A percentile compares a stretch with the other conserved stretches of the same genome.
These are phyloP conservation scores for Leptogaster cylindrica DNA, from an alignment of 2,888 invertebrate species.

Conservation along the genomic window DNA sequence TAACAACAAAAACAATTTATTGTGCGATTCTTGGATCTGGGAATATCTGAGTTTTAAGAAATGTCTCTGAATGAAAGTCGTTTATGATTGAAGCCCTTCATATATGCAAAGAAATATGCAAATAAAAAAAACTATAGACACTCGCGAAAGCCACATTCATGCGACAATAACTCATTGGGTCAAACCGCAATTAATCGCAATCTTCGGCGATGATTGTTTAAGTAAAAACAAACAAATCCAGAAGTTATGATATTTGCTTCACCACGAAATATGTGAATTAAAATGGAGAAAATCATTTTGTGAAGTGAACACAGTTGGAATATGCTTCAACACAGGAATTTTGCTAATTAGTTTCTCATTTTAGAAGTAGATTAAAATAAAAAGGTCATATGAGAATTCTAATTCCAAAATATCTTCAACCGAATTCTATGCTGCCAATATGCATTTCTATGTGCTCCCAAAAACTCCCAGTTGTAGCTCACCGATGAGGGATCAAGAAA, in stretches of 20 bases:
- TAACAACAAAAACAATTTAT: slow-evolving; percentile 2
- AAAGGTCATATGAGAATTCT: slow-evolving; percentile 13
- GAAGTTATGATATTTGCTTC: background rate
- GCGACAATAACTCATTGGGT: slow-evolving; percentile 29
- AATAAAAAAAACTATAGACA: slow-evolving; percentile 2
- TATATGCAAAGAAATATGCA: background rate
- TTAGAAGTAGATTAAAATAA: slow-evolving; percentile 7
- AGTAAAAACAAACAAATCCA: slow-evolving; percentile 10
- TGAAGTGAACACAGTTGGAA: background rate
- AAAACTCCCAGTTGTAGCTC: background rate
- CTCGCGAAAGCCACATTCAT: slow-evolving; percentile 23
- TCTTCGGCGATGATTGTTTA: slow-evolving; percentile 8
- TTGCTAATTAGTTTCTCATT: no score
- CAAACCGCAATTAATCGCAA: slow-evolving; percentile 29
- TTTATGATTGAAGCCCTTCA: slow-evolving; percentile 30
- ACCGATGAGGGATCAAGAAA: no score
- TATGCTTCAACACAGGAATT: background rate
- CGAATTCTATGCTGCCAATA: slow-evolving; percentile 17
- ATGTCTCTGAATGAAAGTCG: no score
- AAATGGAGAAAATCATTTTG: background rate
- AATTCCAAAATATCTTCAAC: slow-evolving; percentile 19
- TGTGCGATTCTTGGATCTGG: no score
- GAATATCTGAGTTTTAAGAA: no score
- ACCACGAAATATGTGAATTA: background rate
- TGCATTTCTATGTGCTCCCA: slow-evolving; percentile 12